A percentile compares a stretch with the other conserved stretches of the same genome.
Evolutionary conservation across 30 jellyfish, hydroid and myxozoan species (phyloP).

Genomic region (Hydractinia echinata): DNA sequence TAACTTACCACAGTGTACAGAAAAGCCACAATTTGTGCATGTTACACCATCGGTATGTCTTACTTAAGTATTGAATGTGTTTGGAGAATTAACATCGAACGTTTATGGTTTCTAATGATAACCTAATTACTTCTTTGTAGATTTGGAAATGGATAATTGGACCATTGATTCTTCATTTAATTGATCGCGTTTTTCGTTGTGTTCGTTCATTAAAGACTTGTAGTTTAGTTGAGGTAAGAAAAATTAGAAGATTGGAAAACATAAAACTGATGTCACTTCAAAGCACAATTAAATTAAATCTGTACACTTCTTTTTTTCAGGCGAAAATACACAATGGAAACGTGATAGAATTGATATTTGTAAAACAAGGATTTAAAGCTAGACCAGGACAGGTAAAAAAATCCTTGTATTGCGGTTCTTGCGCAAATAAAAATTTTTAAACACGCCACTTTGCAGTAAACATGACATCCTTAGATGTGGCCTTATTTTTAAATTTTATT

Average conservation of each 20-base stretch:
- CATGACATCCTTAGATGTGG: no score
- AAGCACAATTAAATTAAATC: no score
- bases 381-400: conserved; percentile 83
- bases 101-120: no score
- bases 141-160: conserved; percentile 84
- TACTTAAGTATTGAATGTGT: no score
- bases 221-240: conserved; percentile 11
- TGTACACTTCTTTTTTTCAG: conserved; percentile 4
- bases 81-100: no score
- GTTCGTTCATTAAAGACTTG: conserved; percentile 19
- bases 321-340: conserved; percentile 64
- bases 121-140: conserved; percentile 15
- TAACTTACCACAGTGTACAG: conserved; percentile 33
- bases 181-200: conserved; percentile 55
- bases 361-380: conserved; percentile 62
- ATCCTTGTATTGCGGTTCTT: no score
- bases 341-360: conserved; percentile 64
- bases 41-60: conserved; percentile 55
- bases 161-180: conserved; percentile 46
- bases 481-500: no score
- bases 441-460: no score
- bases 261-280: no score
- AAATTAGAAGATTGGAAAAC: background rate
- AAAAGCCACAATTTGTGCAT: conserved; percentile 41
- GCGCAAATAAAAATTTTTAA: no score